A percentile compares a stretch with the other conserved stretches of the same genome.
Conservation (phyloP, 2,113 vertebrate genomes). For the Pampusana beccarii region DNA sequence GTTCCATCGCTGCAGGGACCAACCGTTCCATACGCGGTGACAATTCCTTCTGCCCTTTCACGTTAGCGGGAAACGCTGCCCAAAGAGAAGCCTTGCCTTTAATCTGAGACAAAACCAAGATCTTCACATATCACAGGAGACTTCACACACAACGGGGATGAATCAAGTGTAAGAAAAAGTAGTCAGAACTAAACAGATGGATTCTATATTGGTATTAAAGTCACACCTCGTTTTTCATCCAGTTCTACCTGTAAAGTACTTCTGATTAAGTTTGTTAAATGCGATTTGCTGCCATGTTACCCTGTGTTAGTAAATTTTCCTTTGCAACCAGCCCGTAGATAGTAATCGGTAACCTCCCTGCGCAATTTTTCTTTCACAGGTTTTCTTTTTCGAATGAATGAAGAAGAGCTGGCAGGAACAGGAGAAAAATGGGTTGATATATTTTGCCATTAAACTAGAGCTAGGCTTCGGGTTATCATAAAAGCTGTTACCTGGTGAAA, state of each 20-base stretch:
- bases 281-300: background rate
- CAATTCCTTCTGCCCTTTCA: background rate
- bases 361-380: constrained; percentile 11
- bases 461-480: background rate
- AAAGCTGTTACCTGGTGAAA: background rate
- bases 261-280: background rate
- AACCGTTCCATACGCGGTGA: accelerated
- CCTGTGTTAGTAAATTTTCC: background rate
- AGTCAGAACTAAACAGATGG: background rate
- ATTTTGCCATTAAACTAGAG: constrained; percentile 16
- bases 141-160: background rate
- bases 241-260: background rate
- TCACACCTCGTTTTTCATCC: constrained; percentile 26
- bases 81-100: background rate
- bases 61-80: background rate
- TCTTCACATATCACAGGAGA: background rate
- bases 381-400: background rate
- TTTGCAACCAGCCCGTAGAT: background rate
- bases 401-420: background rate
- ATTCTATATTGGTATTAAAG: constrained; percentile 26
- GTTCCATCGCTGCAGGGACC: background rate
- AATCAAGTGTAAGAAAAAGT: background rate
- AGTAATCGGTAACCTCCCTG: constrained; percentile 18
- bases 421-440: constrained; percentile 12
- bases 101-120: background rate